phyloP scores from a whole-genome alignment of 2,797 vertebrate genomes.

The Acrocephalus scirpaceus region DNA sequence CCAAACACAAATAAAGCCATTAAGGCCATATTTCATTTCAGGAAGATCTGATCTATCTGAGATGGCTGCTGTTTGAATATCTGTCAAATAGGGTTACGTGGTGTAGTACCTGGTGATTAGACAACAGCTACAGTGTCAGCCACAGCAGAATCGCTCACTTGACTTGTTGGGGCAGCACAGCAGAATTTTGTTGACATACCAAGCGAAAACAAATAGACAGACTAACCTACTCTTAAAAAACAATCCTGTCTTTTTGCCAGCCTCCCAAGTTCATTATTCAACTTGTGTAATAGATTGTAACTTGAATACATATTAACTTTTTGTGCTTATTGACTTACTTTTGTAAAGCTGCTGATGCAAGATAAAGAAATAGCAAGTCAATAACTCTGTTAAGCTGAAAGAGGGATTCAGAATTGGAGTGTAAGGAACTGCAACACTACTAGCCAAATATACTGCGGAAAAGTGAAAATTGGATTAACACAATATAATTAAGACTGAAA shows the following conservation, averaged over 20 bases:
- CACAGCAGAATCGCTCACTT: not conserved
- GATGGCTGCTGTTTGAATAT: slow-evolving; percentile 1
- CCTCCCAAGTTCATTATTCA: not conserved
- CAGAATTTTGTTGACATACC: not conserved
- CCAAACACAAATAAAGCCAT: not conserved
- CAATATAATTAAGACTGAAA: not conserved
- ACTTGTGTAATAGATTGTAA: slow-evolving; percentile 19
- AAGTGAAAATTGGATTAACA: not conserved
- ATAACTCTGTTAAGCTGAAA: not conserved
- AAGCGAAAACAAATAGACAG: slow-evolving; percentile 22
- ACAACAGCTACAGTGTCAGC: not conserved
- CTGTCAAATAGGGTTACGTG: not conserved
- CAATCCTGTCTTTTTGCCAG: not conserved
- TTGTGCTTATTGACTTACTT: not conserved
- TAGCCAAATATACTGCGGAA: not conserved
- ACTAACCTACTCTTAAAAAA: not conserved
- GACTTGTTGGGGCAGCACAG: not conserved
- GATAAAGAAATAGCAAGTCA: not conserved
- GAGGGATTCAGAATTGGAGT: not conserved
- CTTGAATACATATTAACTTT: slow-evolving; percentile 6
- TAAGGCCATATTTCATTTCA: not conserved
- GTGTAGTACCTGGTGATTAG: not conserved
- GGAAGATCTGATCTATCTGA: not conserved
- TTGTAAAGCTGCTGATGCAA: slow-evolving; percentile 38
- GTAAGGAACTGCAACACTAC: not conserved